Evolutionary conservation across 2,797 vertebrate genomes (phyloP).

Genomic region (Coregonus sp.): DNA sequence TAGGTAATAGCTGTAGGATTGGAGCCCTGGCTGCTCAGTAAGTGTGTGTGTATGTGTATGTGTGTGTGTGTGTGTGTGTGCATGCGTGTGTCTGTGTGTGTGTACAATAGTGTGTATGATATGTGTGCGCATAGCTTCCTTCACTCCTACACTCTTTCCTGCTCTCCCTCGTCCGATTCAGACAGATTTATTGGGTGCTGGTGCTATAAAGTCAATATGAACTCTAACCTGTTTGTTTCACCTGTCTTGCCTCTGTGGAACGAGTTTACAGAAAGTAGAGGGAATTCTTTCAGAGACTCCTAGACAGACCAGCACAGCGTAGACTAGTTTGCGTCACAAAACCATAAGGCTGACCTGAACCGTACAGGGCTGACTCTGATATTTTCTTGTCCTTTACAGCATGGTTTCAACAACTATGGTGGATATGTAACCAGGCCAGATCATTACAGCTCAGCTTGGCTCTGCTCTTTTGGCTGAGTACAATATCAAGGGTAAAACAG

Average conservation of each 20-base stretch:
- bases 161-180: constrained; percentile 24
- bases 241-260: constrained; percentile 30
- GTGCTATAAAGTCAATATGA: constrained; percentile 36
- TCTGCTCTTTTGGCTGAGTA: too few species aligned
- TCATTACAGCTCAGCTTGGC: too few species aligned
- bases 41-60: neutral
- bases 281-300: constrained; percentile 8
- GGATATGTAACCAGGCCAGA: too few species aligned
- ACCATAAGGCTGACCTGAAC: too few species aligned
- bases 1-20: constrained; percentile 29
- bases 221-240: constrained; percentile 41
- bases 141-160: constrained; percentile 27
- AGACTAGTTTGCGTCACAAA: too few species aligned
- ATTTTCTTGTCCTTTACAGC: too few species aligned
- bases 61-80: too few species aligned
- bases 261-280: constrained; percentile 15
- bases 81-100: too few species aligned
- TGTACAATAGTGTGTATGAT: neutral
- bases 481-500: neutral
- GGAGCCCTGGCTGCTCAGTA: constrained; percentile 19
- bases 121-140: neutral
- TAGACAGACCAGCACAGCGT: too few species aligned
- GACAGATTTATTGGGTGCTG: too few species aligned
- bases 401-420: too few species aligned
- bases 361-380: too few species aligned